Base-by-base conservation (phyloP, 2,888 invertebrate species). In the Spatulosminthurus flaviceps region DNA sequence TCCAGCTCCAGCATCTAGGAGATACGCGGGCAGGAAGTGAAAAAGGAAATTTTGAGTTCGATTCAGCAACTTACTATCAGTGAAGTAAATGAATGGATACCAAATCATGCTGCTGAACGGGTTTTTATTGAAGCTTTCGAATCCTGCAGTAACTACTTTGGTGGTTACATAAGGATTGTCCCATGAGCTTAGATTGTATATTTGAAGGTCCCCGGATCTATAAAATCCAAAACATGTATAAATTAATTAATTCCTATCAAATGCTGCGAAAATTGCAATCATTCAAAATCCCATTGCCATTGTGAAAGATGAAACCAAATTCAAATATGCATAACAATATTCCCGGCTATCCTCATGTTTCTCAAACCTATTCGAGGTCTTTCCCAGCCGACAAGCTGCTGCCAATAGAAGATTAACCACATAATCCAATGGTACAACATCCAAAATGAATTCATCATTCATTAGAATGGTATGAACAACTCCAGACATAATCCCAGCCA, bases 391-490 rank as follows among this genome's bases (percentile, higher is more conserved):
- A 96, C 96, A 97, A 81, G 95, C 96, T 82, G 95, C 93, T 41
- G 93, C 93, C 81, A 97, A 93, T 93, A 97, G 94, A 87, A 96
- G 90, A 89, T 97, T 97, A 87, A 96, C 95, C 86, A 96, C 95
- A 86, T 94, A 93, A 88, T 95, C 95, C 80, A 95, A 95, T 19
- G 95, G 95, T 29, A 98, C 93, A 77, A 97, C 90, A 87, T 98
- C 97, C 74, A 96, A 94, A 2, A 92, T 91, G 67, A 92, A 91
- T 42, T 91, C 89, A 82, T 92, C 90, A 77, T 93, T 91, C 81
- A 94, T 94, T 76, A 92, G 89, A 87, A 96, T 94, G 64, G 90
- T 90, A 60, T 95, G 88, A 76, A 90, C 85, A 1, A 90, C 87
- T 21, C 90, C 90, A 84, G 89, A 90, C 42, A 89, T 87, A 16